Percentiles rank a stretch among this genome's conserved stretches.
Conservation (phyloP, 2,113 vertebrate species). For the Coryphaenoides rupestris region DNA sequence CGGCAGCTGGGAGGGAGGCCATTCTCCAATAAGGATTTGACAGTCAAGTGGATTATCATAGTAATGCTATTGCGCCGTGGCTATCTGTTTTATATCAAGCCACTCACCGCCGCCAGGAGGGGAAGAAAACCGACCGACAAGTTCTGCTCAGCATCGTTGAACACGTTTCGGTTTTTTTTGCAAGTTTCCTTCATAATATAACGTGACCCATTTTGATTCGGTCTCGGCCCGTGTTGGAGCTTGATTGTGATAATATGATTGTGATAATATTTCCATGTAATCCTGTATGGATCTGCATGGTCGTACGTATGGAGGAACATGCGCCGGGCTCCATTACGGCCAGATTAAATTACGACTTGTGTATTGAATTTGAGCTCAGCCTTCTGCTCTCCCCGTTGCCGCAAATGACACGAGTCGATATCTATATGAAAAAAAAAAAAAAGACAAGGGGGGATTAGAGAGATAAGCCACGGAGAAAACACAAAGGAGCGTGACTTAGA, state of each 20-base stretch:
- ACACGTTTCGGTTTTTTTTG: neutral
- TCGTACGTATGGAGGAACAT: neutral
- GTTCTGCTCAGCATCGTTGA: neutral
- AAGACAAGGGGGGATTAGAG: neutral
- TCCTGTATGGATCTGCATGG: neutral
- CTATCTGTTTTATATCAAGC: slow-evolving; percentile 5
- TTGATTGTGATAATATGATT: neutral
- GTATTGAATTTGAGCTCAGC: neutral
- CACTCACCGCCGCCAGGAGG: neutral
- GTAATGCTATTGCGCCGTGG: slow-evolving; percentile 1
- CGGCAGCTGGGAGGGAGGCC: neutral
- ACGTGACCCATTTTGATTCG: neutral
- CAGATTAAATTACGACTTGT: slow-evolving; percentile 3
- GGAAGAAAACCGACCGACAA: neutral
- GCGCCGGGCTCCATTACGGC: neutral
- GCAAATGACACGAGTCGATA: slow-evolving; percentile 3
- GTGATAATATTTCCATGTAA: neutral
- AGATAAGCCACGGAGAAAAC: neutral
- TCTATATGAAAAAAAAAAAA: neutral
- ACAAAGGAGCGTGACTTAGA: slow-evolving; percentile 18
- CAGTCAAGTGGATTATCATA: slow-evolving; percentile 4
- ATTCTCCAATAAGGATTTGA: slow-evolving; percentile 17
- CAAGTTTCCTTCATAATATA: neutral
- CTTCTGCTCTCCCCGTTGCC: neutral
- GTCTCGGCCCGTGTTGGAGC: neutral